Conservation (phyloP, 2,113 vertebrate genomes). For the Cariama cristata region DNA sequence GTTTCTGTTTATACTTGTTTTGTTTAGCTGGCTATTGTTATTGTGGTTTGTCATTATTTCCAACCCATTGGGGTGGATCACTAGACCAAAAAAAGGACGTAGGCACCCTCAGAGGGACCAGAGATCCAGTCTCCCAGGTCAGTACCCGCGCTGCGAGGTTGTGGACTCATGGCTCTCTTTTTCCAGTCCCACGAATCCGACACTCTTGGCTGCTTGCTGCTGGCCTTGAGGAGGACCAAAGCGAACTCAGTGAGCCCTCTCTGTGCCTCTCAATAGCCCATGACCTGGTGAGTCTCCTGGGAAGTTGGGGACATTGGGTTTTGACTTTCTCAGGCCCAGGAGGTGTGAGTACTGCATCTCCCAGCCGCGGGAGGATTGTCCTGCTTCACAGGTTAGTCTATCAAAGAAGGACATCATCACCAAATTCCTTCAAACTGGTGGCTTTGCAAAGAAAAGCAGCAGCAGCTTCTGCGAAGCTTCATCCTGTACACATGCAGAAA, state of each 20-base stretch:
- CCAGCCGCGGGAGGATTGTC: background rate
- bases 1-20: constrained; percentile 62
- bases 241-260: background rate
- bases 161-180: background rate
- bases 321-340: background rate
- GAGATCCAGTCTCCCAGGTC: background rate
- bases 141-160: accelerated
- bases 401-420: background rate
- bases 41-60: constrained; percentile 65
- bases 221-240: background rate
- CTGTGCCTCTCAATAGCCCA: background rate
- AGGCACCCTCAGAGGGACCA: constrained; percentile 18
- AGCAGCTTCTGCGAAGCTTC: background rate
- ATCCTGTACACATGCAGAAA: background rate
- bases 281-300: background rate
- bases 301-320: accelerated
- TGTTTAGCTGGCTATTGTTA: constrained; percentile 61
- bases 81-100: constrained; percentile 6
- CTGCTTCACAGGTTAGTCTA: background rate
- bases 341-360: background rate
- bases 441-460: background rate
- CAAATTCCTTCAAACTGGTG: background rate
- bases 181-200: background rate
- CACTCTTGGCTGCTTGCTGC: background rate
- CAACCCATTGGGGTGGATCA: constrained; percentile 34